Conservation (phyloP, 2,113 vertebrate genomes). For the Corythaeola cristata region DNA sequence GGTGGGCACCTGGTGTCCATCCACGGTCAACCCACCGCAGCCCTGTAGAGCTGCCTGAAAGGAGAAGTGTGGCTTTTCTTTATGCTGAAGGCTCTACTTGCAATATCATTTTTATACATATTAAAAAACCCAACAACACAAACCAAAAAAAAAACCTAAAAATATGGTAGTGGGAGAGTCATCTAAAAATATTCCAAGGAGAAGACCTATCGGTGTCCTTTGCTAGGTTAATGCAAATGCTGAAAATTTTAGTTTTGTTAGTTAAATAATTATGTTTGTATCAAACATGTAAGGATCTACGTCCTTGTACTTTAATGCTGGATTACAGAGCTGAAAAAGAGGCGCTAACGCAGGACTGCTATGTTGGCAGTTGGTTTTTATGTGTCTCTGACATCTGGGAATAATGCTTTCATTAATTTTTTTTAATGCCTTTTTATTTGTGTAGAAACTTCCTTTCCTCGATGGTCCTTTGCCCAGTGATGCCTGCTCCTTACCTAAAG, state of each 20-base stretch:
- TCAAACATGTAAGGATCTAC: not conserved
- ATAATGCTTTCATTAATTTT: not conserved
- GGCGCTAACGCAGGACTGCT: not conserved
- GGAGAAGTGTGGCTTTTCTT: not conserved
- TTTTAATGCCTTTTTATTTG: not conserved
- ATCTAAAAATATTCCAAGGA: not conserved
- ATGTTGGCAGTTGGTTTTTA: not conserved
- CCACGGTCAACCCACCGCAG: not conserved
- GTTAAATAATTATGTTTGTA: not conserved
- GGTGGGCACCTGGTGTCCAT: not conserved
- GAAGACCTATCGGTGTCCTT: not conserved
- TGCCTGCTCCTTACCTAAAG: not conserved
- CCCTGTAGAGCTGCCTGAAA: not conserved
- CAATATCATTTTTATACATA: not conserved
- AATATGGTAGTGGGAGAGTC: not conserved
- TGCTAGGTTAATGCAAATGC: not conserved
- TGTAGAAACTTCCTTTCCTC: conserved; percentile 66
- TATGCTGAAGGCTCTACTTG: not conserved
- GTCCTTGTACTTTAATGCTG: too few relatives aligned
- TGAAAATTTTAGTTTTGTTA: not conserved
- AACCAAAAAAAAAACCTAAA: not conserved
- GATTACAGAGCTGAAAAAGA: not conserved
- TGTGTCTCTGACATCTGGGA: not conserved
- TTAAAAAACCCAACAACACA: not conserved
- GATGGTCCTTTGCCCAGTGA: conserved; percentile 43